phyloP scores from a whole-genome alignment of 2,113 vertebrate species.

The Nycticryphes semicollaris region DNA sequence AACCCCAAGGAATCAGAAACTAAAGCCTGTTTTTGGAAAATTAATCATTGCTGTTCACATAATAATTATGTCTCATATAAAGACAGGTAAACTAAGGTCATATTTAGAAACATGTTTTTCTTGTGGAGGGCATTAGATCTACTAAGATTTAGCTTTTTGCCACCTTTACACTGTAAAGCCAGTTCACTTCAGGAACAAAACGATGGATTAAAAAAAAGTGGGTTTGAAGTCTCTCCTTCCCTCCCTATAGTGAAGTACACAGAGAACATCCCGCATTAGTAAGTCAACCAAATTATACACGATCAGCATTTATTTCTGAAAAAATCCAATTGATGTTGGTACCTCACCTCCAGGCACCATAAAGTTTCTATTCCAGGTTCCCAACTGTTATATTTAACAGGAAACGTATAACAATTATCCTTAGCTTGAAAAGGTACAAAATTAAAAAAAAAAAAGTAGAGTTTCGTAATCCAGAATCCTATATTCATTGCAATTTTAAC shows the following conservation, averaged over 20 bases:
- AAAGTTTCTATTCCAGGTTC: neutral
- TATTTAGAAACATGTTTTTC: neutral
- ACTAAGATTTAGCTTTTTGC: neutral
- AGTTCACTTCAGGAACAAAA: neutral
- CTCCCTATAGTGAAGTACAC: neutral
- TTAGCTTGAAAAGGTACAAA: neutral
- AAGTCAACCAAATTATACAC: neutral
- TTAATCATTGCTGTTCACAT: neutral
- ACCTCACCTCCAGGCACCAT: neutral
- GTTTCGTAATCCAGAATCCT: neutral
- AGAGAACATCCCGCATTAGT: neutral
- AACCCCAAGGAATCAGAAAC: neutral
- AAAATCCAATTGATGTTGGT: neutral
- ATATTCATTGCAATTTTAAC: neutral
- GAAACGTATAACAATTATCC: neutral
- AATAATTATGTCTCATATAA: neutral
- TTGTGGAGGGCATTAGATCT: neutral
- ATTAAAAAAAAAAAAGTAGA: neutral
- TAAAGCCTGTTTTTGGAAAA: neutral
- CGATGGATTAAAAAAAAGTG: fast-evolving
- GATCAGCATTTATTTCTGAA: neutral
- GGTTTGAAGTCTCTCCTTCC: neutral
- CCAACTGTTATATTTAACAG: neutral
- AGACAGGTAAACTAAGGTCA: neutral
- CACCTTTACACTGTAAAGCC: neutral